These are phyloP conservation scores for Xestoiulus laeticollis DNA, from an alignment of 2,888 invertebrate species.

Conservation along the genomic window DNA sequence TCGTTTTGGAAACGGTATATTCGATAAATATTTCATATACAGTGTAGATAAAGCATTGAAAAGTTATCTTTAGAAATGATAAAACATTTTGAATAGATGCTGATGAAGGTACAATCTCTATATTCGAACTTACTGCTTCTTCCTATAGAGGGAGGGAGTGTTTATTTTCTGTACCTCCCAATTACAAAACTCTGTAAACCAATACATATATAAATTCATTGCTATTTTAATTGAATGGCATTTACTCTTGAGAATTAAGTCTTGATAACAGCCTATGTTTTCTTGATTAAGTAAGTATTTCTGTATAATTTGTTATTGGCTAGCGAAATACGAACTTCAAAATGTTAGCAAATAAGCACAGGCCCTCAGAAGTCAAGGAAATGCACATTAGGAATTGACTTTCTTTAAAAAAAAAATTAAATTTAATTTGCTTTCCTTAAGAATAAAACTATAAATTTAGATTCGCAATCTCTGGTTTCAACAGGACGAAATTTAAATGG, in stretches of 20 bases:
- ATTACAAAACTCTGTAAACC: background rate
- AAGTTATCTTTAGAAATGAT: no score
- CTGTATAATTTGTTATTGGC: background rate
- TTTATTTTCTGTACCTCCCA: background rate
- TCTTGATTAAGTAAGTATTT: background rate
- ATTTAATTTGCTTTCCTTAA: background rate
- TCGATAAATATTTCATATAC: no score
- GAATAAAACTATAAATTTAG: background rate
- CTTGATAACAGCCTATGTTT: background rate
- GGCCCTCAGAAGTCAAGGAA: background rate
- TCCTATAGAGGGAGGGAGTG: background rate
- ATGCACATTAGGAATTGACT: background rate
- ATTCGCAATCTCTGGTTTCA: background rate
- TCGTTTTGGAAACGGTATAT: no score
- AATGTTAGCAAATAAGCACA: background rate
- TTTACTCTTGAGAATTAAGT: background rate
- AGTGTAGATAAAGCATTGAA: no score
- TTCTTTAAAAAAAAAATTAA: background rate
- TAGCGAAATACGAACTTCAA: background rate
- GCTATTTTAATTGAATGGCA: background rate
- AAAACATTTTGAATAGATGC: no score
- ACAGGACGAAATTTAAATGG: constrained; percentile 13
- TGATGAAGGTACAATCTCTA: background rate
- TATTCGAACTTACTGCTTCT: background rate
- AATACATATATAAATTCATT: background rate